phyloP scores from a whole-genome alignment of 2,113 vertebrate genomes.

The Terrapene triunguis region DNA sequence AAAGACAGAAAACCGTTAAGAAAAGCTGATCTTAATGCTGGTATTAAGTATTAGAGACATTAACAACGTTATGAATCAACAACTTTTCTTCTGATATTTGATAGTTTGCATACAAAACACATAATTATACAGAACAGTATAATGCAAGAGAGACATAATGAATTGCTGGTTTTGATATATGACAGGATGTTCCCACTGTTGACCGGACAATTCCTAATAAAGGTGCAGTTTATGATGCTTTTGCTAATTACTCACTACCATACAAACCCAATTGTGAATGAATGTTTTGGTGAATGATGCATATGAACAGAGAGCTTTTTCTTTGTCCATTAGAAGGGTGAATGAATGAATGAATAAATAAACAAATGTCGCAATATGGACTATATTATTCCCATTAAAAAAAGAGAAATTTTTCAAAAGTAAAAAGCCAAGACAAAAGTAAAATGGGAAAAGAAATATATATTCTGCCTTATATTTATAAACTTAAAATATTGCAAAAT shows the following conservation, averaged over 20 bases:
- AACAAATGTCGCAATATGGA: background rate
- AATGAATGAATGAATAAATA: background rate
- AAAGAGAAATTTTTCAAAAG: background rate
- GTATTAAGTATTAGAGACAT: constrained; percentile 12
- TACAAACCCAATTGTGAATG: constrained; percentile 8
- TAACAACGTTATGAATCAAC: constrained; percentile 4
- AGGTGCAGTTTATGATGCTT: background rate
- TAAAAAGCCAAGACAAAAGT: background rate
- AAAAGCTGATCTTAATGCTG: background rate
- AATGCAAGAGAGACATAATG: background rate
- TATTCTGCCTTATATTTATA: background rate
- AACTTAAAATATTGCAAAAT: background rate
- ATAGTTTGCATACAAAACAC: constrained; percentile 14
- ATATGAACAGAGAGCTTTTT: background rate
- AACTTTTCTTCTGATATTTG: background rate
- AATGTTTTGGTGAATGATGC: background rate
- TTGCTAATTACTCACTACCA: background rate
- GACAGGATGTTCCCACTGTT: background rate
- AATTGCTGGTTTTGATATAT: background rate
- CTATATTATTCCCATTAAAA: background rate
- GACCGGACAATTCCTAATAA: background rate
- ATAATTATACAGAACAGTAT: background rate
- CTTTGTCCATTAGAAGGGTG: background rate
- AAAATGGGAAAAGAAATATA: background rate
- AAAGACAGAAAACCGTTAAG: constrained; percentile 40